These are phyloP conservation scores for Halocynthia roretzi DNA, from an alignment of 23 tunicate species.

Conservation along the genomic window DNA sequence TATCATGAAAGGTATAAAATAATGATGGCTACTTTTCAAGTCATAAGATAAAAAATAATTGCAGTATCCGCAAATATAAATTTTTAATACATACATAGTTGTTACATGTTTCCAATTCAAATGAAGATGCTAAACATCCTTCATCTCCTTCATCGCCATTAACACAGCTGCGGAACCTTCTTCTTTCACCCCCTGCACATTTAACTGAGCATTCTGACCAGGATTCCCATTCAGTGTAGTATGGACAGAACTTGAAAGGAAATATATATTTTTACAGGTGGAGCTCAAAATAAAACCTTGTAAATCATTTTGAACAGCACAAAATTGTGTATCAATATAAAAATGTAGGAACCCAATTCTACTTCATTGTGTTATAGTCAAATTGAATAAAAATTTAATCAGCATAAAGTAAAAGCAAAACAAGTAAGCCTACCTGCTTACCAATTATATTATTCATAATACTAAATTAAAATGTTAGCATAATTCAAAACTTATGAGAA, in stretches of 20 bases:
- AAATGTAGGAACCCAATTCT: too few species aligned
- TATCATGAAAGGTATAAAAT: not conserved
- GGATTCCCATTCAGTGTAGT: constrained; percentile 57
- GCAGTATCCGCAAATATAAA: not conserved
- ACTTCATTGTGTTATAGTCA: too few species aligned
- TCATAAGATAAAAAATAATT: not conserved
- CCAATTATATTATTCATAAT: too few species aligned
- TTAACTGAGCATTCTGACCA: constrained; percentile 68
- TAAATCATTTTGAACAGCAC: too few species aligned
- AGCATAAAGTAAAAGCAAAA: too few species aligned
- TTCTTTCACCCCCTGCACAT: constrained; percentile 53
- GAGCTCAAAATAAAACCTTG: too few species aligned
- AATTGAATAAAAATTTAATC: too few species aligned
- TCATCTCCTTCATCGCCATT: constrained; percentile 37
- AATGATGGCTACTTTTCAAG: too few species aligned
- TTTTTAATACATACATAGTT: constrained; percentile 15
- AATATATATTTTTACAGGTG: not conserved
- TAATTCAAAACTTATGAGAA: too few species aligned
- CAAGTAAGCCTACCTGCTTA: too few species aligned
- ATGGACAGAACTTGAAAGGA: constrained; percentile 58
- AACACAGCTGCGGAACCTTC: constrained; percentile 20
- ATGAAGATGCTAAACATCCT: constrained; percentile 18
- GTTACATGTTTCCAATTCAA: constrained; percentile 5
- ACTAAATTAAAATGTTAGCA: too few species aligned
- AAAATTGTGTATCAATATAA: too few species aligned